These are phyloP conservation scores for Lagorchestes hirsutus DNA, from an alignment of 2,797 vertebrate species.

Conservation along the genomic window DNA sequence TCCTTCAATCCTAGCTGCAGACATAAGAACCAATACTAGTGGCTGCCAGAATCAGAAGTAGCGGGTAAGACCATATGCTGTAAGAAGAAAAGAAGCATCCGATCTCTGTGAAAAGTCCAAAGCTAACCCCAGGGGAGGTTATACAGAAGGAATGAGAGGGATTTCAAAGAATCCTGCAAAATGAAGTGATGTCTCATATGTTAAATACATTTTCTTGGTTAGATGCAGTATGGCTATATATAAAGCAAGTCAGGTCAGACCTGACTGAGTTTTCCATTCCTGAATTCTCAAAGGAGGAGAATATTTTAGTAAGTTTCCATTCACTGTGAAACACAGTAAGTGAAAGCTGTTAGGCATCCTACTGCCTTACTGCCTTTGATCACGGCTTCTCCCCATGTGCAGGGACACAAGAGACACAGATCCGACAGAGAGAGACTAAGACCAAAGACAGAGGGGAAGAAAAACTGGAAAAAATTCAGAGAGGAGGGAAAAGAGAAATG, in stretches of 20 bases:
- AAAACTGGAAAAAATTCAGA: neutral
- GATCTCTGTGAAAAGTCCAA: neutral
- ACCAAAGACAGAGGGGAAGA: neutral
- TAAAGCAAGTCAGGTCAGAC: neutral
- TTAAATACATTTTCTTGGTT: neutral
- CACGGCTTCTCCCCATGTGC: neutral
- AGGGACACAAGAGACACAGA: neutral
- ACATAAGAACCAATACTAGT: neutral
- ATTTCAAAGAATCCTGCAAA: neutral
- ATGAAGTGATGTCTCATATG: neutral
- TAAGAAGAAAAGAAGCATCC: neutral
- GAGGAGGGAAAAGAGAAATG: neutral
- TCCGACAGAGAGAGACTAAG: neutral
- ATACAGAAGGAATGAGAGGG: neutral
- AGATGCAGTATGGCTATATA: neutral
- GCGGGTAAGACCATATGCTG: neutral
- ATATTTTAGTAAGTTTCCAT: neutral
- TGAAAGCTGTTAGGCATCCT: neutral
- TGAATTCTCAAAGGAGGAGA: neutral
- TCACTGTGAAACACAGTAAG: neutral
- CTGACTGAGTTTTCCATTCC: neutral
- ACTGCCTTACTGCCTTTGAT: neutral
- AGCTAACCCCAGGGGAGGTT: neutral
- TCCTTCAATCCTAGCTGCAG: neutral
- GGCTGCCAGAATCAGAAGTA: neutral